These are phyloP conservation scores for Trichonephila inaurata DNA, from an alignment of 1,140 invertebrate species.

Conservation along the genomic window DNA sequence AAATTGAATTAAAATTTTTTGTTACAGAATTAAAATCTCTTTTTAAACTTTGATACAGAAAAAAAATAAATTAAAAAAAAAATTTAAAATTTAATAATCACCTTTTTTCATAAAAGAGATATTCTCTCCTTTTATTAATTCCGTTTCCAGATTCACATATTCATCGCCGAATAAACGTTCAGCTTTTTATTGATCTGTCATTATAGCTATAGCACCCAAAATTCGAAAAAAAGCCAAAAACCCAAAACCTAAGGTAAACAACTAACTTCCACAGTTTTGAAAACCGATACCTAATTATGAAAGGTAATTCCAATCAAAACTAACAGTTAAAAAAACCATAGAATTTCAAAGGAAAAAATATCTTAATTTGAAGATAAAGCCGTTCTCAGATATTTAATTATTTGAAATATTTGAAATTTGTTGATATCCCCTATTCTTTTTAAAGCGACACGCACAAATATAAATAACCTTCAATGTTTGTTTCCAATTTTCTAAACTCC, in stretches of 20 bases:
- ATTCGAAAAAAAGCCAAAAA: background rate
- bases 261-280: constrained; percentile 7
- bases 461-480: too few species aligned
- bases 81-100: too few species aligned
- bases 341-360: background rate
- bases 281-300: constrained; percentile 24
- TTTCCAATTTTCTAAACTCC: too few species aligned
- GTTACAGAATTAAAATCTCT: too few species aligned
- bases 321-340: background rate
- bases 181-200: background rate
- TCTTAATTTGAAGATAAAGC: background rate
- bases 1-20: too few species aligned
- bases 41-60: too few species aligned
- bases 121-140: too few species aligned
- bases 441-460: too few species aligned
- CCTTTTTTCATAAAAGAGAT: too few species aligned
- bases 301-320: background rate
- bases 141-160: too few species aligned
- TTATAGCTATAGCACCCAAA: background rate
- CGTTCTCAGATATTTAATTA: background rate
- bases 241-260: background rate
- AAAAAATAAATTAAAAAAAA: too few species aligned
- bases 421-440: too few species aligned
- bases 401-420: background rate
- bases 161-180: background rate